Percentiles rank a stretch among this genome's conserved stretches.
Conservation (phyloP, 2,113 vertebrate genomes). For the Odobenus rosmarus region DNA sequence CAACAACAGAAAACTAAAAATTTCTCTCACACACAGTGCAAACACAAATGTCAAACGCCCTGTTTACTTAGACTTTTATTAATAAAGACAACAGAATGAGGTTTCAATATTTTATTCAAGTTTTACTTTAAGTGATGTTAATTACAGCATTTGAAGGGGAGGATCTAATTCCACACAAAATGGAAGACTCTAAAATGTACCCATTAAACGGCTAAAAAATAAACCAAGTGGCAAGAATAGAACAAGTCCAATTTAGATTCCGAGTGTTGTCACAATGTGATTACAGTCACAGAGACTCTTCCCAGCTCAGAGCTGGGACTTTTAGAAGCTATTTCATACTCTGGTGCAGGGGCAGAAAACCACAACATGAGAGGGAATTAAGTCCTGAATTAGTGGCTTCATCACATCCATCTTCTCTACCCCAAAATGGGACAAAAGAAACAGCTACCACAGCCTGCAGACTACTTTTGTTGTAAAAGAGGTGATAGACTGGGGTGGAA, state of each 20-base stretch:
- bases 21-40: neutral
- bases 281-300: constrained; percentile 79
- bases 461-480: constrained; percentile 77
- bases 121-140: constrained; percentile 88
- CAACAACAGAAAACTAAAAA: neutral
- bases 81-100: constrained; percentile 67
- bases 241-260: constrained; percentile 81
- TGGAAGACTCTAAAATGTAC: constrained; percentile 90
- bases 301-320: constrained; percentile 80
- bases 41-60: neutral
- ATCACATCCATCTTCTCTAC: constrained; percentile 79
- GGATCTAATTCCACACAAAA: constrained; percentile 89
- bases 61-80: constrained; percentile 3
- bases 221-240: constrained; percentile 78
- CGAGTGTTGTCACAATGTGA: constrained; percentile 79
- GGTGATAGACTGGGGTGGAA: constrained; percentile 70
- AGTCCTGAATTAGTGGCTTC: constrained; percentile 80
- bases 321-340: constrained; percentile 79
- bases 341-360: constrained; percentile 81
- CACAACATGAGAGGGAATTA: constrained; percentile 80
- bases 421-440: constrained; percentile 74
- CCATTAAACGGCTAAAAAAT: constrained; percentile 87
- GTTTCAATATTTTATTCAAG: constrained; percentile 89
- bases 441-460: constrained; percentile 81
- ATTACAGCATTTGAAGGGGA: constrained; percentile 87